These are phyloP conservation scores for Opisthocomus hoazin DNA, from an alignment of 2,113 vertebrate genomes.

Conservation along the genomic window DNA sequence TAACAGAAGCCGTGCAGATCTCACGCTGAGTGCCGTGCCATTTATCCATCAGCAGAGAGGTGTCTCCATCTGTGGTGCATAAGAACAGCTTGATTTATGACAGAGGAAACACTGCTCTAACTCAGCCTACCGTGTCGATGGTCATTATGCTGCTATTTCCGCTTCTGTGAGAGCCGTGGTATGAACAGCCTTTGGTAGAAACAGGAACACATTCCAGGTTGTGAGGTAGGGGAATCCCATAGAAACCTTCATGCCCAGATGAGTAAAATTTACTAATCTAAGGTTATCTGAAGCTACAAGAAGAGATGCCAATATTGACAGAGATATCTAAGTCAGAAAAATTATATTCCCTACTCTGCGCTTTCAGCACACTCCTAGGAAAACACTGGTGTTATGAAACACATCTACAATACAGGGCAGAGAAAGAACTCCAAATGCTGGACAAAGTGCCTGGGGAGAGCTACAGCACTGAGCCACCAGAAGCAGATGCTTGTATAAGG, in stretches of 20 bases:
- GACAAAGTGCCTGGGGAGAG: neutral
- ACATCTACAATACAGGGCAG: neutral
- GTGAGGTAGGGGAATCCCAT: neutral
- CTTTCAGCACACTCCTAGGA: neutral
- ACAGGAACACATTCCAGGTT: neutral
- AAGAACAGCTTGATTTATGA: slow-evolving; percentile 11
- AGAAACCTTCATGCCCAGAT: neutral
- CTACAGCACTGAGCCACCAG: neutral
- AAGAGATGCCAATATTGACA: neutral
- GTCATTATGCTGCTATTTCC: neutral
- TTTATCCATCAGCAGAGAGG: neutral
- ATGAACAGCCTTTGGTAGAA: neutral
- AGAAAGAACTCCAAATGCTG: neutral
- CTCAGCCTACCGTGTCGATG: neutral
- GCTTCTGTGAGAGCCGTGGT: neutral
- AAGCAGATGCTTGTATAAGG: neutral
- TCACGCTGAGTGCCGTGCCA: neutral
- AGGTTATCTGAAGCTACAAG: neutral
- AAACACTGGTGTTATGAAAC: neutral
- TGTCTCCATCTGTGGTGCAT: slow-evolving; percentile 5
- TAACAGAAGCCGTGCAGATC: neutral
- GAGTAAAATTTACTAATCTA: neutral
- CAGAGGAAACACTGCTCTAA: neutral
- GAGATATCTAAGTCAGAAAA: neutral
- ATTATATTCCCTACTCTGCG: no score